A percentile compares a stretch with the other conserved stretches of the same genome.
phyloP scores from a whole-genome alignment of 92 coral and sea anemone species.

The Zoanthus sansibaricus region DNA sequence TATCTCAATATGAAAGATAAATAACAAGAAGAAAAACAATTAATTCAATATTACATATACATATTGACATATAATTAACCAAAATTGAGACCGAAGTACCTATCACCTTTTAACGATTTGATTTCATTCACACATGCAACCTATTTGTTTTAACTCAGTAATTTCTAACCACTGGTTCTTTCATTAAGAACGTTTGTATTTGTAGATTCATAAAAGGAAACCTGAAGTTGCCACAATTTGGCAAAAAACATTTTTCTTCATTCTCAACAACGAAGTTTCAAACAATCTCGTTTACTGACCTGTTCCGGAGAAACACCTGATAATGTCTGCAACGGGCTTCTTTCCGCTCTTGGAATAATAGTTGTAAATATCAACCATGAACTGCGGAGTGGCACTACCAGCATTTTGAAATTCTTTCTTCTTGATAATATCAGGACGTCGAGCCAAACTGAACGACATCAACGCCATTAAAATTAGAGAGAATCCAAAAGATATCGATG shows the following conservation, averaged over 20 bases:
- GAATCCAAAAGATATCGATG: neutral
- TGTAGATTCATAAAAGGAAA: too few species aligned
- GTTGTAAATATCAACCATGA: conserved; percentile 45
- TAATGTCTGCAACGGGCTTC: conserved; percentile 40
- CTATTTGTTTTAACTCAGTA: too few species aligned
- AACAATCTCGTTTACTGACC: neutral
- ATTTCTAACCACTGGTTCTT: too few species aligned
- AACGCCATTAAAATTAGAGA: conserved; percentile 5
- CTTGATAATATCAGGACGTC: conserved; percentile 8
- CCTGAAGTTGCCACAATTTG: too few species aligned
- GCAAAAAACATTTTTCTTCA: neutral
- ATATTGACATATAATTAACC: too few species aligned
- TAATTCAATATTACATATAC: too few species aligned
- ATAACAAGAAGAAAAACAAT: too few species aligned
- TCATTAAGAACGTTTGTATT: neutral
- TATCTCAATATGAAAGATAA: too few species aligned
- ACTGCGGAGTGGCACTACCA: conserved; percentile 26
- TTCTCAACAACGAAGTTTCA: neutral
- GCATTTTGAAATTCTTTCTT: neutral
- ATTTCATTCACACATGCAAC: too few species aligned
- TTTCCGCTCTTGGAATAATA: conserved; percentile 37
- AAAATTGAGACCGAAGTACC: too few species aligned
- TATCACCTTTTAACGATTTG: too few species aligned
- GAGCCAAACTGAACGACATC: conserved; percentile 29
- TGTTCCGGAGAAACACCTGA: conserved; percentile 43